phyloP scores from a whole-genome alignment of 2,113 vertebrate genomes.

The Prolemur simus region DNA sequence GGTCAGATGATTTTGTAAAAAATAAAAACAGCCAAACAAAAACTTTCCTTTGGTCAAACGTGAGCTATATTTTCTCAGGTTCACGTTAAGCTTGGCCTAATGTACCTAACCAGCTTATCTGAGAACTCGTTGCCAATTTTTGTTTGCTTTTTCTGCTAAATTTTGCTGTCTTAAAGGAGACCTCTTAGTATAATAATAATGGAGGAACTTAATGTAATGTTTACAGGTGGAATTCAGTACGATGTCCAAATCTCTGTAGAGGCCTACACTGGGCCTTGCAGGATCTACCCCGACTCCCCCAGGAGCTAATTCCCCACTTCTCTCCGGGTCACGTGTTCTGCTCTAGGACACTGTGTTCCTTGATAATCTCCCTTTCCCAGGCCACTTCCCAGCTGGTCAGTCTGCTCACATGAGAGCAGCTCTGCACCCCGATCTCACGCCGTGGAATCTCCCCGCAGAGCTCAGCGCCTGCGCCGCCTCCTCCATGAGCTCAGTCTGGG shows the following conservation, averaged over 20 bases:
- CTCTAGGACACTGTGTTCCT: background rate
- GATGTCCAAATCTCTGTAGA: background rate
- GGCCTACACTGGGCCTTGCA: accelerated
- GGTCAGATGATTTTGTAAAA: background rate
- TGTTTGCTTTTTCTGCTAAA: background rate
- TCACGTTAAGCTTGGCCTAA: background rate
- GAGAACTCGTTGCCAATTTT: background rate
- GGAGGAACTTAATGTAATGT: no score
- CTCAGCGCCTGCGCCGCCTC: no score
- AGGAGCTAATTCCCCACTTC: no score
- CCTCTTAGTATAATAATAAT: background rate
- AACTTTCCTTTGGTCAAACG: background rate
- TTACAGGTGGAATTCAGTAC: background rate
- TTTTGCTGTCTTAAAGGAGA: background rate
- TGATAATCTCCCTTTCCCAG: background rate
- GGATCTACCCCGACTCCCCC: accelerated
- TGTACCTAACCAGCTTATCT: accelerated
- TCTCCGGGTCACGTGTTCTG: accelerated
- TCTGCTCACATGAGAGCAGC: background rate
- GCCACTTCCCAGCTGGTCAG: no score
- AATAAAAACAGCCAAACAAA: background rate
- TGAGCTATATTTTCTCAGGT: background rate
- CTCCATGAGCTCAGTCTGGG: accelerated
- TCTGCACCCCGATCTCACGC: accelerated
- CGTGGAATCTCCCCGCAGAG: background rate